A percentile compares a stretch with the other conserved stretches of the same genome.
Conservation (phyloP, 2,888 invertebrate species). For the Enchytraeus crypticus region DNA sequence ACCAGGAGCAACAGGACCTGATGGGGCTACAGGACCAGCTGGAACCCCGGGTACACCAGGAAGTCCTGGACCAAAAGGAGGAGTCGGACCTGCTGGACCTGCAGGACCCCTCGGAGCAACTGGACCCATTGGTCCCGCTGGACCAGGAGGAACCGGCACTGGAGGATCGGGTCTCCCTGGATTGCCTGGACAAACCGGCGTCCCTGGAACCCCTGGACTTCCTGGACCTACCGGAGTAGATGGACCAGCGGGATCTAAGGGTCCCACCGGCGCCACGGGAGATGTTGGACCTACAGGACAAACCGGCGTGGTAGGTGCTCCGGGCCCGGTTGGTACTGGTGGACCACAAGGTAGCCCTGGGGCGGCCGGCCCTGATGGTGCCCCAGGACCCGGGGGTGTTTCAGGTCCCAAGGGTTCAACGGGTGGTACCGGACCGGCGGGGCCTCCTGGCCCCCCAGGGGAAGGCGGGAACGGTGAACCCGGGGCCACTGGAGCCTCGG, state of each 20-base stretch:
- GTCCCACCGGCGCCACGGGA: no score
- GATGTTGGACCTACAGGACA: slow-evolving; percentile 13
- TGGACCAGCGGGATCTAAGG: no score
- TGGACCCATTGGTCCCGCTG: slow-evolving; percentile 14
- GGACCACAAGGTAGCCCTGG: slow-evolving; percentile 17
- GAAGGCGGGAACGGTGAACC: slow-evolving; percentile 6
- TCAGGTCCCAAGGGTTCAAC: no score
- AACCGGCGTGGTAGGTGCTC: slow-evolving; percentile 14
- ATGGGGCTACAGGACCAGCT: no score
- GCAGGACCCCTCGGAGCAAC: slow-evolving; percentile 13
- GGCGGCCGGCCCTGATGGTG: no score
- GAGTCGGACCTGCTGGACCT: slow-evolving; percentile 15
- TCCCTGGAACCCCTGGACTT: slow-evolving; percentile 5
- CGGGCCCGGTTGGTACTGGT: slow-evolving; percentile 16
- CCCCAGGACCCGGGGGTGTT: no score
- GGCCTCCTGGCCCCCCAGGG: no score
- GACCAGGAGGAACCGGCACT: slow-evolving; percentile 7
- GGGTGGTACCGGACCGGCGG: no score
- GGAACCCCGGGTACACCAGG: slow-evolving; percentile 21
- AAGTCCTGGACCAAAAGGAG: slow-evolving; percentile 13
- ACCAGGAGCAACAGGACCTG: neutral
- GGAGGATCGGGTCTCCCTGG: slow-evolving; percentile 11
- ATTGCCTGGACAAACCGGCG: slow-evolving; percentile 10
- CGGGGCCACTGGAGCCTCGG: neutral
- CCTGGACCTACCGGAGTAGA: neutral